Percentiles rank a stretch among this genome's conserved stretches.
Conservation (phyloP, 2,888 invertebrate genomes). For the Autographa pulchrina region DNA sequence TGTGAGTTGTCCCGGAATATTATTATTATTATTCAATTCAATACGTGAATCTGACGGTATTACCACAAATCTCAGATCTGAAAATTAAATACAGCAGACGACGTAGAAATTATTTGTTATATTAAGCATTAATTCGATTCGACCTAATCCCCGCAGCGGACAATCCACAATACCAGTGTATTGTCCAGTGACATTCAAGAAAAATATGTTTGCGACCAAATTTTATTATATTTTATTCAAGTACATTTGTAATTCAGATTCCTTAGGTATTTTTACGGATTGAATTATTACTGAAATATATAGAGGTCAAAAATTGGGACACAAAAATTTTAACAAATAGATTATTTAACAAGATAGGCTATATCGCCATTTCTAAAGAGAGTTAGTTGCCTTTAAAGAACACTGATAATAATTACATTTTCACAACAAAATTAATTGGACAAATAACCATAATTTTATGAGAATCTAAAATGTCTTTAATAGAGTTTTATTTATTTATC, state of each 20-base stretch:
- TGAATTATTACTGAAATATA: neutral
- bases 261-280: neutral
- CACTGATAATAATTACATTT: too few relatives aligned
- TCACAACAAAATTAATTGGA: too few relatives aligned
- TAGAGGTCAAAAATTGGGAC: neutral
- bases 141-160: constrained; percentile 6
- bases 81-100: neutral
- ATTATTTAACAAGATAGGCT: neutral
- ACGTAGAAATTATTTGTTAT: neutral
- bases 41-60: neutral
- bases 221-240: neutral
- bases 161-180: neutral
- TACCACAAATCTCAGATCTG: neutral
- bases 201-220: constrained; percentile 3
- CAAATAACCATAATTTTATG: too few relatives aligned
- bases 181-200: constrained; percentile 8
- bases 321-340: neutral
- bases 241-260: neutral
- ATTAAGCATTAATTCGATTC: constrained; percentile 9
- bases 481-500: neutral
- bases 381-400: too few relatives aligned
- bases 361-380: too few relatives aligned
- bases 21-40: too few relatives aligned
- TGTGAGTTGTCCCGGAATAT: too few relatives aligned
- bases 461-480: too few relatives aligned